Conservation (phyloP, 92 coral and sea anemone genomes). For the Palythoa caribaeorum region DNA sequence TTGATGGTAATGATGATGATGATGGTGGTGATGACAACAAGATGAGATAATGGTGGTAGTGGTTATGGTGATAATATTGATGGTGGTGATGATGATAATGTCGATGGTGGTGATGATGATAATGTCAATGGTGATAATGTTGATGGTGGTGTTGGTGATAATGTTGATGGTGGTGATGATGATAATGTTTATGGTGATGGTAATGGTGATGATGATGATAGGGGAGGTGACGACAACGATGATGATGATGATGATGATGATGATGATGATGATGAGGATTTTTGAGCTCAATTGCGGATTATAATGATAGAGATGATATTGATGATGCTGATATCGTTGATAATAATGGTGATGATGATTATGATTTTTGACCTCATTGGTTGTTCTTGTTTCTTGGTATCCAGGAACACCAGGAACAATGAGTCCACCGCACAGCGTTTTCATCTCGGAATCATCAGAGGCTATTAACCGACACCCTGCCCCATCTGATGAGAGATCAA, state of each 20-base stretch:
- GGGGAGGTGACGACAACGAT: no score
- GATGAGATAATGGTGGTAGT: no score
- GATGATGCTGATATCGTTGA: neutral
- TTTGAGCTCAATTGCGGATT: no score
- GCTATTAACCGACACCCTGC: neutral
- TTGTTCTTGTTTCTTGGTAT: neutral
- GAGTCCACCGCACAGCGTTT: slow-evolving; percentile 84
- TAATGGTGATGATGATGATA: neutral
- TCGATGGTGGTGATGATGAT: neutral
- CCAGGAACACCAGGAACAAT: slow-evolving; percentile 79
- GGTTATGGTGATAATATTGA: no score
- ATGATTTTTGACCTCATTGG: neutral
- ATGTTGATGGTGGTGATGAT: neutral
- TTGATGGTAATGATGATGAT: neutral
- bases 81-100: no score
- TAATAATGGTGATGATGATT: neutral
- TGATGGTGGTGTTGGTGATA: neutral
- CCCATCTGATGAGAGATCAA: slow-evolving; percentile 52
- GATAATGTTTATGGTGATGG: neutral
- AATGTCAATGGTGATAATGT: neutral
- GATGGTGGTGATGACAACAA: no score
- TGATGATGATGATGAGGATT: neutral
- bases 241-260: neutral
- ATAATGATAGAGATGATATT: no score
- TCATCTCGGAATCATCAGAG: slow-evolving; percentile 74